Evolutionary conservation across 2,113 vertebrate species (phyloP).

Genomic region (Crotalus horridus): DNA sequence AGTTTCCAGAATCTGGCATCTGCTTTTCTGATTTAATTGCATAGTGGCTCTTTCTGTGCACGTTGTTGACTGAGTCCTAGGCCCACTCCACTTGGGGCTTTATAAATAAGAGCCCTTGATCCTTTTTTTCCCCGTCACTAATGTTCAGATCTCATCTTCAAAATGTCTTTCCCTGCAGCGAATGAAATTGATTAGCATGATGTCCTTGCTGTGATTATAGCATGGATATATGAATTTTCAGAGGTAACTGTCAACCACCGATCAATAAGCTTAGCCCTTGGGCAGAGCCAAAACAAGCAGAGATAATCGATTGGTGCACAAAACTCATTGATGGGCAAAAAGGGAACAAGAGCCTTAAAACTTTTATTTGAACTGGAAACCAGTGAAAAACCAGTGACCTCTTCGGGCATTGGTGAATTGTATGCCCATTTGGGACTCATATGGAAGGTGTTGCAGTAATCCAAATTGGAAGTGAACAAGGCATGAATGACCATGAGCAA

Average conservation of each 20-base stretch:
- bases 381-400: neutral
- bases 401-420: neutral
- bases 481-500: neutral
- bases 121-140: neutral
- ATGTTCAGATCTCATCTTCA: neutral
- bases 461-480: neutral
- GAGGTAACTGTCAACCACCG: neutral
- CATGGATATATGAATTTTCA: neutral
- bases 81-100: neutral
- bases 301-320: neutral
- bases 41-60: neutral
- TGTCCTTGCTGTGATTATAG: neutral
- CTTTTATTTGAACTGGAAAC: neutral
- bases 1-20: neutral
- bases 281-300: neutral
- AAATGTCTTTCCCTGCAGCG: neutral
- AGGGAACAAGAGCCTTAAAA: neutral
- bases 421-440: neutral
- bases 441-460: neutral
- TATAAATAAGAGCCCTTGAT: neutral
- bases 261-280: neutral
- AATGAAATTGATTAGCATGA: neutral
- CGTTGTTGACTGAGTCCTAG: neutral
- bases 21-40: neutral
- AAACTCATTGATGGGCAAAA: neutral